Conservation (phyloP, 2,113 vertebrate genomes). For the Nothocercus nigrocapillus region DNA sequence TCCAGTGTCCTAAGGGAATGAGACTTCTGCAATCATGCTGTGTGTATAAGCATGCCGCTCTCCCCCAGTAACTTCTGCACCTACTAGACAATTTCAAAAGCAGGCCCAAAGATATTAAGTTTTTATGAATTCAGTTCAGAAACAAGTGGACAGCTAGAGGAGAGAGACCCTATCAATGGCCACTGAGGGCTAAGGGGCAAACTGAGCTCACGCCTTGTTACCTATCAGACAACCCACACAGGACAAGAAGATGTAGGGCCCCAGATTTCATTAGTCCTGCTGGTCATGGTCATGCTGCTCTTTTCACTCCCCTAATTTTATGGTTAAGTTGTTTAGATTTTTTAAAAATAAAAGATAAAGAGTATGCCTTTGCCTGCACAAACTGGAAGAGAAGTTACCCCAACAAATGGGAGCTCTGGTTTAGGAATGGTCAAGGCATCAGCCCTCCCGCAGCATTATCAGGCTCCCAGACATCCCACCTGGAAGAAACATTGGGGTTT, state of each 20-base stretch:
- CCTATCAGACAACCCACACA: rapidly evolving
- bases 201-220: not conserved
- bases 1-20: not conserved
- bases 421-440: not conserved
- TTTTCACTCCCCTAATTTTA: not conserved
- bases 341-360: not conserved
- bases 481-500: not conserved
- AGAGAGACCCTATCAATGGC: not conserved
- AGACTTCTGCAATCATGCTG: not conserved
- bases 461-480: not conserved
- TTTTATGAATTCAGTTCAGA: not conserved
- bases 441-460: not conserved
- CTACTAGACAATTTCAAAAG: not conserved
- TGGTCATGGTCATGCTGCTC: not conserved
- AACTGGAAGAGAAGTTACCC: not conserved
- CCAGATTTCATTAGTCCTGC: not conserved
- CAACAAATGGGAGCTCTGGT: not conserved
- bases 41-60: not conserved
- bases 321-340: not conserved
- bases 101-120: not conserved
- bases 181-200: rapidly evolving
- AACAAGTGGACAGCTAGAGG: not conserved
- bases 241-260: not conserved
- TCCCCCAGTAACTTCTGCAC: not conserved
- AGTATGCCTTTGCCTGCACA: not conserved